Conservation (phyloP, 2,797 vertebrate species). For the Rhabdomys pumilio region DNA sequence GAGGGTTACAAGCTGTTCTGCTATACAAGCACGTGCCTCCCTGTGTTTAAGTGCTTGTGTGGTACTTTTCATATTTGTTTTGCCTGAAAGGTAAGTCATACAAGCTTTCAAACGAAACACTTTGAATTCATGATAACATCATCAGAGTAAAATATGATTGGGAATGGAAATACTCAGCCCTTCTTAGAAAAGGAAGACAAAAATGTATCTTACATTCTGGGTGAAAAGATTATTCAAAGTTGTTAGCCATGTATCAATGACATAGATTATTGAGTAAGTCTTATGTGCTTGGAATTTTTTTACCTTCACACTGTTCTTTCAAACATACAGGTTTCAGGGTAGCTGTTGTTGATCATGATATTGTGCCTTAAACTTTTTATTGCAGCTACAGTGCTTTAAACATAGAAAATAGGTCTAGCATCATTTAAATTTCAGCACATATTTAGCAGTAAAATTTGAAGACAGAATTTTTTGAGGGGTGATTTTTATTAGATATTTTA, state of each 20-base stretch:
- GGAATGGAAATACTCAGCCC: not conserved
- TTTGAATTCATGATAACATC: not conserved
- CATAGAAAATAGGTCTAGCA: not conserved
- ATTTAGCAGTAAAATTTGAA: slow-evolving; percentile 53
- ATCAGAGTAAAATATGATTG: not conserved
- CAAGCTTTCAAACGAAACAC: not conserved
- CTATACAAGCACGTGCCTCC: not conserved
- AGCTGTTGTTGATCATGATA: not conserved
- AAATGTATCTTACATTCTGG: not conserved
- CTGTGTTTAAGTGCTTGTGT: not conserved
- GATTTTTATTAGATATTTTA: too few relatives aligned
- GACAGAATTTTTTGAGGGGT: not conserved
- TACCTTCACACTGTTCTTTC: not conserved
- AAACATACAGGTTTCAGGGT: not conserved
- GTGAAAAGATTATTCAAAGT: not conserved
- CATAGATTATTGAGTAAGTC: not conserved
- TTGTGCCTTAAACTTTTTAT: not conserved
- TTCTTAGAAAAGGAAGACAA: not conserved
- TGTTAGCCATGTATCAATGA: not conserved
- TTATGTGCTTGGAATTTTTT: not conserved
- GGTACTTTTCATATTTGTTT: not conserved
- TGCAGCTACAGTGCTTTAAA: not conserved
- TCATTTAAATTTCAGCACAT: not conserved
- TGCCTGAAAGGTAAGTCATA: not conserved
- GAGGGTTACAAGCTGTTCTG: not conserved